A percentile compares a stretch with the other conserved stretches of the same genome.
phyloP scores from a whole-genome alignment of 2,797 vertebrate species.

The Pangasius larnaudii region DNA sequence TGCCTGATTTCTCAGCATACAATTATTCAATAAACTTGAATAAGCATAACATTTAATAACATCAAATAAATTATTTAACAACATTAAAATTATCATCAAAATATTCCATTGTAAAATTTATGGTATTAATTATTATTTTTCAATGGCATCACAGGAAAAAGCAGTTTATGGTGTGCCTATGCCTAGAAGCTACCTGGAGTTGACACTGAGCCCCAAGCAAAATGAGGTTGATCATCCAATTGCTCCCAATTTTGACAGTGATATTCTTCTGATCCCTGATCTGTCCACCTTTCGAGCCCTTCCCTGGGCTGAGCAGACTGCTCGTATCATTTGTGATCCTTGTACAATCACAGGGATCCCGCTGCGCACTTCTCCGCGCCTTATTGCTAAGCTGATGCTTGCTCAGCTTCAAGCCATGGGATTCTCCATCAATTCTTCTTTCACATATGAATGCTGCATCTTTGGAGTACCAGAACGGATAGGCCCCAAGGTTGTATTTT shows the following conservation, averaged over 20 bases:
- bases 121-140: background rate
- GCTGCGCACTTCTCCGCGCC: slow-evolving; percentile 86
- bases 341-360: slow-evolving; percentile 84
- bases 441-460: slow-evolving; percentile 91
- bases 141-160: slow-evolving; percentile 82
- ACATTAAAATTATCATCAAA: background rate
- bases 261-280: slow-evolving; percentile 89
- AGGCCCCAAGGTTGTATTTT: slow-evolving; percentile 86
- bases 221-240: slow-evolving; percentile 84
- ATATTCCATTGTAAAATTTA: background rate
- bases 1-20: background rate
- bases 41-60: no score
- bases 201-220: slow-evolving; percentile 84
- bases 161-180: slow-evolving; percentile 85
- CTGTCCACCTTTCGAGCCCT: slow-evolving; percentile 85
- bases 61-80: no score
- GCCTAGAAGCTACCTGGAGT: slow-evolving; percentile 90
- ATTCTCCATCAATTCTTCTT: slow-evolving; percentile 85
- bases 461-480: slow-evolving; percentile 85
- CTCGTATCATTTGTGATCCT: slow-evolving; percentile 91
- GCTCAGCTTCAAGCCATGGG: slow-evolving; percentile 83
- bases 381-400: slow-evolving; percentile 87
- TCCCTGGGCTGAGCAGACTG: slow-evolving; percentile 90
- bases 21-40: background rate
- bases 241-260: slow-evolving; percentile 85